Conservation (phyloP, 2,888 invertebrate species). For the Actias luna region DNA sequence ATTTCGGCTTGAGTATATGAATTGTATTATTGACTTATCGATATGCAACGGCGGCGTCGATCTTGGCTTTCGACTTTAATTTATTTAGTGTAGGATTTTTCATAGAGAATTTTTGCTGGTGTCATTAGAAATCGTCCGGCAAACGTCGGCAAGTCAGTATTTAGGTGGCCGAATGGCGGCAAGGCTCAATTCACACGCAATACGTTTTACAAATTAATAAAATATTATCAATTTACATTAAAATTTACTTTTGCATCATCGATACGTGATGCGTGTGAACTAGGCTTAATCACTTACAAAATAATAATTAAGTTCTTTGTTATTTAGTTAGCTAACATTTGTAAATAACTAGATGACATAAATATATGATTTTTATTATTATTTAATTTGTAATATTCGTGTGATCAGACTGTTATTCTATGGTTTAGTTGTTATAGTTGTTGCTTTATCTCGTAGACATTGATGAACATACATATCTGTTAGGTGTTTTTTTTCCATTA, state of each 20-base stretch:
- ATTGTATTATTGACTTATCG: slow-evolving; percentile 13
- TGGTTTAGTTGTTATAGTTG: slow-evolving; percentile 81
- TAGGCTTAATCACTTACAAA: slow-evolving; percentile 53
- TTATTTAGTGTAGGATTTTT: slow-evolving; percentile 57
- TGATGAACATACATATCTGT: slow-evolving; percentile 66
- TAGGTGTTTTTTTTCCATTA: slow-evolving; percentile 37
- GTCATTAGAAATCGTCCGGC: slow-evolving; percentile 47
- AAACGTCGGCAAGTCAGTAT: slow-evolving; percentile 71
- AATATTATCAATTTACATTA: slow-evolving; percentile 20
- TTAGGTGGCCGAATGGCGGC: slow-evolving; percentile 63
- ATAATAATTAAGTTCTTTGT: slow-evolving; percentile 76
- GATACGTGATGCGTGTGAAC: slow-evolving; percentile 10
- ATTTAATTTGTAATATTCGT: slow-evolving; percentile 81
- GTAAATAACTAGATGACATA: slow-evolving; percentile 79
- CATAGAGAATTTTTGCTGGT: slow-evolving; percentile 41
- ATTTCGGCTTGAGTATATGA: not conserved
- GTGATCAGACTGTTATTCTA: slow-evolving; percentile 80
- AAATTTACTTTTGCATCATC: not conserved
- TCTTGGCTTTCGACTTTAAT: slow-evolving; percentile 44
- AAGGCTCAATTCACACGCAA: slow-evolving; percentile 14
- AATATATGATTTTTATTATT: slow-evolving; percentile 50
- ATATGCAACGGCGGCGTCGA: slow-evolving; percentile 29
- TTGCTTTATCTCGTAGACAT: slow-evolving; percentile 70
- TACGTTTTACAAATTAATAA: slow-evolving; percentile 12
- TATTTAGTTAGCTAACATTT: slow-evolving; percentile 81